Evolutionary conservation across 2,888 invertebrate species (phyloP), one percentile per base, ranked within the genome.

Genomic region (Dorcus parallelipipedus): DNA sequence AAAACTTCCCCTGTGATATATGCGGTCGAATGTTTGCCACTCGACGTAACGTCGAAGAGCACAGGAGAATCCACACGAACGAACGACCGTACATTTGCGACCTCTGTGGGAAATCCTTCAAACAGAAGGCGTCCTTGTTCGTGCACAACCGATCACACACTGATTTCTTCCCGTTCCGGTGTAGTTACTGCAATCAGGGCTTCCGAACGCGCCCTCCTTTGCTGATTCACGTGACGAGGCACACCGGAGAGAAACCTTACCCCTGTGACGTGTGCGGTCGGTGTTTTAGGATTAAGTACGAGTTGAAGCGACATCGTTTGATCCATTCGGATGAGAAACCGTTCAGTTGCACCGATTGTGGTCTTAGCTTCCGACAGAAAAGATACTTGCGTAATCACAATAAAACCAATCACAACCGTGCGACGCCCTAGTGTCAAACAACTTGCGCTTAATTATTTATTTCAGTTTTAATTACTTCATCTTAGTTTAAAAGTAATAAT

Each of bases 51-150:
- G 78, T 83, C 14, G 82, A 82, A 58, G 85, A 84, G 66, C 85
- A 86, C 71, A 68, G 81, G 57, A 72, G 83, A n/a, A 83, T 82
- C 42, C 86, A 85, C 71, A 84, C 84, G 6, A 83, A 84, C 53
- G 85, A 84, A 72, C 74, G 83, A 10, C 84, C 84, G 0, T 83
- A 79, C 71, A 80, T 80, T 23, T 86, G 86, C 67, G 74, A 82
- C 55, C 73, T 80, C 1, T 87, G 87, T 70, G 86, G 85, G 3
- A 85, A 85, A 71, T 71, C 84, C 0, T 87, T 87, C 76, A 84
- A 85, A 56, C 86, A 87, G 69, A 85, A 85, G 68, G 86, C 86
- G 0, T 84, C 86, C 1, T 73, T 87, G 42, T 84, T 86, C 72
- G 84, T 84, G 20, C 87, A 87, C 69, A 79, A 81, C 52, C 81